Conservation (phyloP, 2,888 invertebrate species). For the Agonum fuliginosum region DNA sequence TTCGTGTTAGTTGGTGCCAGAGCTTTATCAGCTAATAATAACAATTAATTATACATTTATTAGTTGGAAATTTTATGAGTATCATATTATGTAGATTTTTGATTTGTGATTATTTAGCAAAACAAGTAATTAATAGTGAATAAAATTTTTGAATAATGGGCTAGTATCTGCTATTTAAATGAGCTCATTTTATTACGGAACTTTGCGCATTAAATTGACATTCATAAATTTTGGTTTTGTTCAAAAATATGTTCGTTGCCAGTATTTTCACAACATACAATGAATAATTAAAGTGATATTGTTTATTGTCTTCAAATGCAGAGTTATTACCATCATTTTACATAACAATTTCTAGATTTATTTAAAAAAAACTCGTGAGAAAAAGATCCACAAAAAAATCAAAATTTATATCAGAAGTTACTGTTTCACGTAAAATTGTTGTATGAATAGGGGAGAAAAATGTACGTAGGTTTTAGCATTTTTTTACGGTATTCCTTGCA, state of each 20-base stretch:
- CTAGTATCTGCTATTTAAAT: constrained; percentile 8
- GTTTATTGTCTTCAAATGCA: neutral
- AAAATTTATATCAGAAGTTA: too few species aligned
- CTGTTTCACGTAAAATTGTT: too few species aligned
- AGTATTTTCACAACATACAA: neutral
- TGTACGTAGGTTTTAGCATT: too few species aligned
- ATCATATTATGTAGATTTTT: neutral
- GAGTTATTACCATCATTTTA: too few species aligned
- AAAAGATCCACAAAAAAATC: too few species aligned
- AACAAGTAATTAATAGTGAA: neutral
- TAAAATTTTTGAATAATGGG: neutral
- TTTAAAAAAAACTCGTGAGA: too few species aligned
- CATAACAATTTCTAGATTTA: too few species aligned
- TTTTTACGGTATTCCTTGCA: too few species aligned
- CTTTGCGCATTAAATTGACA: neutral
- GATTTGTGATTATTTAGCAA: neutral
- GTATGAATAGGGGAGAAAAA: too few species aligned
- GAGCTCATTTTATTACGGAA: constrained; percentile 8
- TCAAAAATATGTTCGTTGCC: neutral
- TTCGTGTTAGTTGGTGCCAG: constrained; percentile 46
- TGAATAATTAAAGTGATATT: neutral
- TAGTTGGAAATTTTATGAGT: neutral
- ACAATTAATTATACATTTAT: neutral
- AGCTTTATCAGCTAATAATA: neutral
- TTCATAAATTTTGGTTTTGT: neutral